Percentiles rank a stretch among this genome's conserved stretches.
phyloP scores from a whole-genome alignment of 1,140 invertebrate species.

The Micrasema longulum region DNA sequence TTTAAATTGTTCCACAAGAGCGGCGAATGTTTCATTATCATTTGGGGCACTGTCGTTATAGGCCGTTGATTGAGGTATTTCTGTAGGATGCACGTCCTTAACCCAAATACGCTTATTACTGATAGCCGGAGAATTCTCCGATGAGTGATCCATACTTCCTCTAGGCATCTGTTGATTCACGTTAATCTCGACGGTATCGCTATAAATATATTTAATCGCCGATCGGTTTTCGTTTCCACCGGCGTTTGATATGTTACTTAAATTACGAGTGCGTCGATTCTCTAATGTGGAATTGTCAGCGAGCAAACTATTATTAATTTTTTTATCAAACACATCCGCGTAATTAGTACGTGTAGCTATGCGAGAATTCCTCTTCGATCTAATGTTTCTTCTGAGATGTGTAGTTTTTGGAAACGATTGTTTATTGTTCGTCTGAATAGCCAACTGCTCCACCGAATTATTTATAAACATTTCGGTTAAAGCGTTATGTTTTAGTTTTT shows the following conservation, averaged over 20 bases:
- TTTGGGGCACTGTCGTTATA: neutral
- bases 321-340: neutral
- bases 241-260: neutral
- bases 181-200: neutral
- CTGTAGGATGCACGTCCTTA: neutral
- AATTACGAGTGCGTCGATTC: neutral
- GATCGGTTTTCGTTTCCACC: neutral
- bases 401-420: conserved; percentile 12
- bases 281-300: neutral
- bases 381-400: neutral
- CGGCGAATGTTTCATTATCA: conserved; percentile 24
- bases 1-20: conserved; percentile 24
- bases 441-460: neutral
- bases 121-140: neutral
- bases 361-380: conserved; percentile 1
- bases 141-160: neutral
- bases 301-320: neutral
- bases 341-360: too few relatives aligned
- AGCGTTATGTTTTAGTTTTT: neutral
- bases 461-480: neutral
- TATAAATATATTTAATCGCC: conserved; percentile 1
- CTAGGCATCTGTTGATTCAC: too few relatives aligned
- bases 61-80: neutral
- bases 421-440: neutral
- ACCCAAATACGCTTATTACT: conserved; percentile 25